phyloP scores from a whole-genome alignment of 1,140 invertebrate species.

The Anoplolepis gracilipes region DNA sequence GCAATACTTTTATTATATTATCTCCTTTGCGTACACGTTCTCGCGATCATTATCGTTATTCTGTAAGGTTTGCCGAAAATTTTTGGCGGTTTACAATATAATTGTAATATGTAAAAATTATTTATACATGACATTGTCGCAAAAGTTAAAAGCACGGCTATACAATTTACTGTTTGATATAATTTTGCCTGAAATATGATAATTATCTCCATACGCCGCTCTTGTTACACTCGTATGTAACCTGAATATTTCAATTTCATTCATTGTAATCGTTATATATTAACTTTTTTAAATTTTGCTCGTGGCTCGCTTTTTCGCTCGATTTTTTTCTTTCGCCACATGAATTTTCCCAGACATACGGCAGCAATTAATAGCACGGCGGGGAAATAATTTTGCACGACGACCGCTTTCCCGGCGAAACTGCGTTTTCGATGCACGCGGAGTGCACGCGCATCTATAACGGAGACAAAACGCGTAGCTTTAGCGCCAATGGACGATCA shows the following conservation, averaged over 20 bases:
- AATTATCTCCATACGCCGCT: neutral
- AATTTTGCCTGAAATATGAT: slow-evolving; percentile 1
- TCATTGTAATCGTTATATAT: neutral
- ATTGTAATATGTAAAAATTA: neutral
- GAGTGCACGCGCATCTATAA: slow-evolving; percentile 46
- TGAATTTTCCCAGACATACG: neutral
- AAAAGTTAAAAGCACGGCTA: neutral
- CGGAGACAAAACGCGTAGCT: slow-evolving; percentile 74
- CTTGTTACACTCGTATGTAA: neutral
- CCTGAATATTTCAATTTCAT: neutral
- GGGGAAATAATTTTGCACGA: slow-evolving; percentile 61
- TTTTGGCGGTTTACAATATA: neutral
- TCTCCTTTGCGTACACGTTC: too few relatives aligned
- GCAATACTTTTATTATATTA: neutral
- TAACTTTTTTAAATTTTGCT: neutral
- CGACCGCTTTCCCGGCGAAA: neutral
- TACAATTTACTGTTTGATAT: neutral
- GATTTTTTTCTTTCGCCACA: too few relatives aligned
- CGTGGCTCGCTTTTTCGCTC: neutral
- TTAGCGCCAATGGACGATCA: slow-evolving; percentile 74
- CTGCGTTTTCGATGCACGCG: slow-evolving; percentile 20
- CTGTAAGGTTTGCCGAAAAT: neutral
- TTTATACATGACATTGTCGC: neutral
- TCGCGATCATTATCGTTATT: neutral
- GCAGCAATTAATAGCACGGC: slow-evolving; percentile 51